phyloP scores from a whole-genome alignment of 1,140 invertebrate genomes.

The Drosophila biarmipes region DNA sequence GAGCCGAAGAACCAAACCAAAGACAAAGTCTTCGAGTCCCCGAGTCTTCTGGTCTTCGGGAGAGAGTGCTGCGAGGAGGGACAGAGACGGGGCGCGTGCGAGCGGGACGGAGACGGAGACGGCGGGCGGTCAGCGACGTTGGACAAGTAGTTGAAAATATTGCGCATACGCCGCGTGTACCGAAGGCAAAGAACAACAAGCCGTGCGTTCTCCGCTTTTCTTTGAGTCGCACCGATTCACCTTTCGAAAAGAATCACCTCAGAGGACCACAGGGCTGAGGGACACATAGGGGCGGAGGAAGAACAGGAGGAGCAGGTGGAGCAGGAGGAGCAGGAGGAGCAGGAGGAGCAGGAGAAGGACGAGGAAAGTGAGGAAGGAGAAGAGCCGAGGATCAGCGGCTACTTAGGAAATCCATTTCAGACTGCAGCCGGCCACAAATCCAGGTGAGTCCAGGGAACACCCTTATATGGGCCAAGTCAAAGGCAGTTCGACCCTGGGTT shows the following conservation, averaged over 20 bases:
- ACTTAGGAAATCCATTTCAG: slow-evolving; percentile 51
- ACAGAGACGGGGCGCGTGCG: slow-evolving; percentile 6
- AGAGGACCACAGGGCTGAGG: background rate
- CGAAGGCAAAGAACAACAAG: slow-evolving; percentile 35
- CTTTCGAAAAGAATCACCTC: background rate
- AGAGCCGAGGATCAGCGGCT: slow-evolving; percentile 20
- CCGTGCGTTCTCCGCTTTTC: slow-evolving; percentile 13
- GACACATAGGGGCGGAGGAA: background rate
- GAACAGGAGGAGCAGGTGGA: background rate
- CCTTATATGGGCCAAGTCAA: too few relatives aligned
- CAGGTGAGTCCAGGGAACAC: slow-evolving; percentile 49
- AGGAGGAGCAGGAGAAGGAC: background rate
- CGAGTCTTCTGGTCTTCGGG: slow-evolving; percentile 45
- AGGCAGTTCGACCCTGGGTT: too few relatives aligned
- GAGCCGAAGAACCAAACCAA: slow-evolving; percentile 13
- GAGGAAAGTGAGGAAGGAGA: background rate
- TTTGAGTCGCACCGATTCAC: background rate
- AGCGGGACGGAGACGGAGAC: slow-evolving; percentile 22
- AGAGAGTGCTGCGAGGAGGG: slow-evolving; percentile 3
- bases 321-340: background rate
- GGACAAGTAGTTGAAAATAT: slow-evolving; percentile 56
- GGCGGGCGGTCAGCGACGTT: slow-evolving; percentile 44
- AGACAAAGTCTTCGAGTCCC: slow-evolving; percentile 64
- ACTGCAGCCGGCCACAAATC: slow-evolving; percentile 66
- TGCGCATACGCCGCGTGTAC: slow-evolving; percentile 75